phyloP scores from a whole-genome alignment of 2,797 vertebrate species.

The Pantherophis vulpinus region DNA sequence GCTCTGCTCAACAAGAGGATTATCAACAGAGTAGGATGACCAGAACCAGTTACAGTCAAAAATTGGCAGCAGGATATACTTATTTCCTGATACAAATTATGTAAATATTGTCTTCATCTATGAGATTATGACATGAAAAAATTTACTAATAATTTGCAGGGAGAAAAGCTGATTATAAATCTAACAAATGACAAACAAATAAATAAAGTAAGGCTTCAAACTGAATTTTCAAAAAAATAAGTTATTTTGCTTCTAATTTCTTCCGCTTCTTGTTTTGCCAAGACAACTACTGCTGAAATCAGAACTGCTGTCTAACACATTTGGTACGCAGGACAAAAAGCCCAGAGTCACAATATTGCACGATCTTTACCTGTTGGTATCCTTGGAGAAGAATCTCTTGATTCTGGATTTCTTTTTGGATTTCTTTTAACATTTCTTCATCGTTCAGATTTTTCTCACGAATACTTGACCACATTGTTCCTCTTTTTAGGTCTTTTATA shows the following conservation, averaged over 20 bases:
- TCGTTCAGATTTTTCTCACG: constrained; percentile 64
- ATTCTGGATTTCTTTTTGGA: constrained; percentile 85
- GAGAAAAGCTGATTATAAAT: neutral
- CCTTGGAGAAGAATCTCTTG: constrained; percentile 91
- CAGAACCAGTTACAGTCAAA: neutral
- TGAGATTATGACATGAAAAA: neutral
- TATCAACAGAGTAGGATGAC: neutral
- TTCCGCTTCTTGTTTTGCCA: neutral
- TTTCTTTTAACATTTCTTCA: constrained; percentile 78
- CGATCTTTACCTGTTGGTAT: constrained; percentile 84
- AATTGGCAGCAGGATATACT: neutral
- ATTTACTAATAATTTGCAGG: neutral
- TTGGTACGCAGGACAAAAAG: neutral
- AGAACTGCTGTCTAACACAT: neutral
- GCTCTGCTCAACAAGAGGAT: neutral
- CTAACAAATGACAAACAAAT: neutral
- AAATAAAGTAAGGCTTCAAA: neutral
- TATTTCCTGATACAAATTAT: neutral
- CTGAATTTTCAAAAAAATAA: neutral
- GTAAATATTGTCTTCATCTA: neutral
- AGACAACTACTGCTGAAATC: neutral
- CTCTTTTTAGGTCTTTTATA: constrained; percentile 77
- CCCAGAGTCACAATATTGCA: neutral
- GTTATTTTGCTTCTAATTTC: neutral
- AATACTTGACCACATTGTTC: constrained; percentile 62